phyloP scores from a whole-genome alignment of 2,113 vertebrate species.

The Neolamprologus sp. region DNA sequence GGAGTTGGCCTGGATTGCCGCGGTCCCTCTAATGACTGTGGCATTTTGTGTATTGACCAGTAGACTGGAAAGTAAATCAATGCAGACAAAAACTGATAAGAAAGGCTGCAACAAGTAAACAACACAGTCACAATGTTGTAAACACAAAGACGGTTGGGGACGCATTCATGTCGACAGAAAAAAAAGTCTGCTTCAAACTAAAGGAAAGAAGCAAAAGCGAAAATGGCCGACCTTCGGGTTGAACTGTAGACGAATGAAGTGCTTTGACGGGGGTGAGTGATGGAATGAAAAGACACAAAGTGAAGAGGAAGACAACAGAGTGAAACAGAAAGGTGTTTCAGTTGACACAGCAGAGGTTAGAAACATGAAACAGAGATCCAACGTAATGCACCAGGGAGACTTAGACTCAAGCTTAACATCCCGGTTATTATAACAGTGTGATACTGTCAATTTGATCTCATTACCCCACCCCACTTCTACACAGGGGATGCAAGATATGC shows the following conservation, averaged over 20 bases:
- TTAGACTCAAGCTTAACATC: background rate
- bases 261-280: constrained; percentile 88
- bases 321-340: constrained; percentile 88
- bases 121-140: background rate
- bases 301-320: constrained; percentile 90
- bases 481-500: background rate
- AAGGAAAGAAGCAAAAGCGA: constrained; percentile 74
- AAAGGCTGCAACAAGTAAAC: background rate
- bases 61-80: constrained; percentile 51
- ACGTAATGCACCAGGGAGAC: background rate
- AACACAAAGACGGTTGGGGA: background rate
- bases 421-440: background rate
- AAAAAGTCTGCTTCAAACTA: background rate
- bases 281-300: constrained; percentile 81
- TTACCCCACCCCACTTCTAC: background rate
- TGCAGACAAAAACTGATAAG: constrained; percentile 44
- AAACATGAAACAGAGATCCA: constrained; percentile 13
- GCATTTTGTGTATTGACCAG: constrained; percentile 63
- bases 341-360: constrained; percentile 46
- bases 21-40: constrained; percentile 52
- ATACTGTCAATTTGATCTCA: background rate
- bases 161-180: background rate
- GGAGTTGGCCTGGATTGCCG: background rate
- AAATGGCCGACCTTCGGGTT: constrained; percentile 95
- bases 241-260: constrained; percentile 90